A percentile compares a stretch with the other conserved stretches of the same genome.
Conservation (phyloP, 2,797 vertebrate genomes). For the Rousettus madagascariensis region DNA sequence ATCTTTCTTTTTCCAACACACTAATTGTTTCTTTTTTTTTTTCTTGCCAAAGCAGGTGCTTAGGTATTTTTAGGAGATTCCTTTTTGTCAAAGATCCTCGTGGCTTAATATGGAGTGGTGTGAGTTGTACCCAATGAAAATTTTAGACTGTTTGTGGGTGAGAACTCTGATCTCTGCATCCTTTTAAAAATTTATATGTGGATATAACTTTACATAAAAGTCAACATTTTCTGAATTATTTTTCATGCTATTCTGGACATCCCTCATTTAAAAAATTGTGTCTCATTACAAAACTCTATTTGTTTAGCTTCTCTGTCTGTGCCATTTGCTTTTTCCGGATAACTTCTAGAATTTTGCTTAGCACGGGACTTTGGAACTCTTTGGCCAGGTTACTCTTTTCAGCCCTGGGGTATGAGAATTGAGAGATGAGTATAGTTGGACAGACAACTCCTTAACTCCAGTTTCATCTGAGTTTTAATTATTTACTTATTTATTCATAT, state of each 20-base stretch:
- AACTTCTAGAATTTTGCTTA: neutral
- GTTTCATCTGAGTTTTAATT: neutral
- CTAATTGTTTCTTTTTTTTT: neutral
- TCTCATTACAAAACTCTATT: neutral
- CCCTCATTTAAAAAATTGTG: neutral
- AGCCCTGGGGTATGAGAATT: neutral
- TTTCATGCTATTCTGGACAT: neutral
- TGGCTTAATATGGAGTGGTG: neutral
- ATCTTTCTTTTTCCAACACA: neutral
- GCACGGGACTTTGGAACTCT: neutral
- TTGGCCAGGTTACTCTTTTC: neutral
- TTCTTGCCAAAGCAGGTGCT: neutral
- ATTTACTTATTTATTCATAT: neutral
- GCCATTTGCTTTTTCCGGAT: neutral
- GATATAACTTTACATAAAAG: slow-evolving; percentile 10
- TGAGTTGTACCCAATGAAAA: neutral
- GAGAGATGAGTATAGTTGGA: neutral
- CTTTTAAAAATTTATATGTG: neutral
- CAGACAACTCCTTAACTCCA: neutral
- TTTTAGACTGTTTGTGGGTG: neutral
- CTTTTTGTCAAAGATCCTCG: neutral
- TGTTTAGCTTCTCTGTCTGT: neutral
- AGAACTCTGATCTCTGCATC: neutral
- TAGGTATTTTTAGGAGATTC: slow-evolving; percentile 6
- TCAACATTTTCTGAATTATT: neutral